Conservation (phyloP, 2,797 vertebrate genomes). For the Cyclopterus lumpus region DNA sequence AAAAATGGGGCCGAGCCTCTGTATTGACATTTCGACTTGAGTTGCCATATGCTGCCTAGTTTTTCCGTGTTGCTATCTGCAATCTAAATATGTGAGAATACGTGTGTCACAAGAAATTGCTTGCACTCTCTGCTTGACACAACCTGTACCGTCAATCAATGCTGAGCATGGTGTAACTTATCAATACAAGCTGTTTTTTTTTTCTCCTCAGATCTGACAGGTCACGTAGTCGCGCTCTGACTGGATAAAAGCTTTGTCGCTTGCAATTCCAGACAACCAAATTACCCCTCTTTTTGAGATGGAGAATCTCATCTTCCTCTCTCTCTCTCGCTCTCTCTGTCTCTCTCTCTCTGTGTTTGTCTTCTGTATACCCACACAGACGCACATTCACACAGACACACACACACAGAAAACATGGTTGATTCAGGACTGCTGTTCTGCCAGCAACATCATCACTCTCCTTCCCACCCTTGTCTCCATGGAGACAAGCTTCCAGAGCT, state of each 20-base stretch:
- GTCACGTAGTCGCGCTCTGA: slow-evolving; percentile 26
- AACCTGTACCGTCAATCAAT: slow-evolving; percentile 57
- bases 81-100: slow-evolving; percentile 42
- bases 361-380: slow-evolving; percentile 50
- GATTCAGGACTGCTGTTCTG: slow-evolving; percentile 74
- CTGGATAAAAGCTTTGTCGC: slow-evolving; percentile 18
- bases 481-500: slow-evolving; percentile 81
- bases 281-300: slow-evolving; percentile 35
- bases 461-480: slow-evolving; percentile 84
- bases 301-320: slow-evolving; percentile 40
- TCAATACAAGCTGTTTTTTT: slow-evolving; percentile 36
- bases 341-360: slow-evolving; percentile 37
- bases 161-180: slow-evolving; percentile 22
- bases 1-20: slow-evolving; percentile 3
- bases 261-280: slow-evolving; percentile 43
- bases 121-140: slow-evolving; percentile 54
- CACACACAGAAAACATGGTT: slow-evolving; percentile 69
- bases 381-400: slow-evolving; percentile 52
- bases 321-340: slow-evolving; percentile 19
- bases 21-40: slow-evolving; percentile 25
- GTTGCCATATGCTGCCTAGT: slow-evolving; percentile 22
- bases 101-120: slow-evolving; percentile 36
- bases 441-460: slow-evolving; percentile 81
- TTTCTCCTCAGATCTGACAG: slow-evolving; percentile 35
- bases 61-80: slow-evolving; percentile 5